Conservation (phyloP, 2,113 vertebrate genomes). For the Poicephalus meyeri region DNA sequence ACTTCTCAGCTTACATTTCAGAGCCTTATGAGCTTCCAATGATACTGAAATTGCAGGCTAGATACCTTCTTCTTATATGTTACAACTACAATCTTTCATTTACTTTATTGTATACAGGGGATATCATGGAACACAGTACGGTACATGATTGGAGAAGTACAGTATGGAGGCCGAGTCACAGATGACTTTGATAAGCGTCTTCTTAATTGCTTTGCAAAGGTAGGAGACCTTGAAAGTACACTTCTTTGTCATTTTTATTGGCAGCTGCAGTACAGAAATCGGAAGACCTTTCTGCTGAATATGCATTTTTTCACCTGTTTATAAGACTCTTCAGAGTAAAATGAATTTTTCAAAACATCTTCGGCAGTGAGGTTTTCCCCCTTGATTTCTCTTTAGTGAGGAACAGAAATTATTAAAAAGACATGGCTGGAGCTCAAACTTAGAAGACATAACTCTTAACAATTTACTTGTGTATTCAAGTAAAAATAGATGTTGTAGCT, state of each 20-base stretch:
- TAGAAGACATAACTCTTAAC: neutral
- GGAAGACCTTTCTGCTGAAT: neutral
- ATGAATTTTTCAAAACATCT: neutral
- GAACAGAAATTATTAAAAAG: neutral
- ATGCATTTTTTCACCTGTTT: neutral
- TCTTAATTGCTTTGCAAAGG: constrained; percentile 81
- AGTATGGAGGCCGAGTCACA: constrained; percentile 81
- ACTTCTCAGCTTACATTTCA: neutral
- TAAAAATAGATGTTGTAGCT: neutral
- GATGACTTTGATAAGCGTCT: constrained; percentile 82
- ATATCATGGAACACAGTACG: constrained; percentile 77
- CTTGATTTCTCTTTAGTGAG: neutral
- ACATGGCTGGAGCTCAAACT: neutral
- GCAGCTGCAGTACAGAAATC: neutral
- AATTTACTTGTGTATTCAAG: neutral
- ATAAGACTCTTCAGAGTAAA: neutral
- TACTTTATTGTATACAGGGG: constrained; percentile 59
- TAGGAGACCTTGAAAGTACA: constrained; percentile 48
- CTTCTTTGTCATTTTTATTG: neutral
- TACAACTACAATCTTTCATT: neutral
- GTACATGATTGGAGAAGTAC: constrained; percentile 84
- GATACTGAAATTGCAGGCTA: neutral
- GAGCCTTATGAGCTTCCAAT: neutral
- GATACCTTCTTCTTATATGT: neutral
- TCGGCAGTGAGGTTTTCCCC: neutral